phyloP scores from a whole-genome alignment of 2,113 vertebrate genomes.

The Pica pica region DNA sequence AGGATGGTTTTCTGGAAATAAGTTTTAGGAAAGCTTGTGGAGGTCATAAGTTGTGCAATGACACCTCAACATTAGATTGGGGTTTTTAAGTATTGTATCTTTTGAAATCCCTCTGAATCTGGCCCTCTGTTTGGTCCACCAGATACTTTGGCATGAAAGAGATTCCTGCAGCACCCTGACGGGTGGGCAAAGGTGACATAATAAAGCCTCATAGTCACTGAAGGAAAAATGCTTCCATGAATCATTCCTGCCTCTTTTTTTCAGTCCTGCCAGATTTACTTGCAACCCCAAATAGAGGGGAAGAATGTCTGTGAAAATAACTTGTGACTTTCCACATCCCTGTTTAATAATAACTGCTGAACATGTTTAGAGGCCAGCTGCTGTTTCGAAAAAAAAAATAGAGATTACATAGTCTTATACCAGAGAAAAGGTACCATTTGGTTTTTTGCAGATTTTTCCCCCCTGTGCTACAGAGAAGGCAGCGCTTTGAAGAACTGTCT shows the following conservation, averaged over 20 bases:
- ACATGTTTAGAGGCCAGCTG: neutral
- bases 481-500: neutral
- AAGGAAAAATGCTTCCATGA: rapidly evolving
- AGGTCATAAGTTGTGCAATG: neutral
- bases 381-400: neutral
- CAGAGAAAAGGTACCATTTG: neutral
- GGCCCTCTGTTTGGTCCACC: neutral
- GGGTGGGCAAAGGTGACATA: neutral
- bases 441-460: neutral
- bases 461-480: neutral
- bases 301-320: neutral
- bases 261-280: neutral
- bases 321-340: neutral
- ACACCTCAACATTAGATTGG: neutral
- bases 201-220: neutral
- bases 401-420: neutral
- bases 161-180: neutral
- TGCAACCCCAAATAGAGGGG: neutral
- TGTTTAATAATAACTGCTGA: neutral
- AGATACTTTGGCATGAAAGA: neutral
- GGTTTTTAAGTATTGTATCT: neutral
- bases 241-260: neutral
- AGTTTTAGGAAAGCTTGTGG: neutral
- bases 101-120: neutral
- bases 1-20: neutral